Conservation (phyloP, 2,113 vertebrate species). For the Antechinus stuartii region DNA sequence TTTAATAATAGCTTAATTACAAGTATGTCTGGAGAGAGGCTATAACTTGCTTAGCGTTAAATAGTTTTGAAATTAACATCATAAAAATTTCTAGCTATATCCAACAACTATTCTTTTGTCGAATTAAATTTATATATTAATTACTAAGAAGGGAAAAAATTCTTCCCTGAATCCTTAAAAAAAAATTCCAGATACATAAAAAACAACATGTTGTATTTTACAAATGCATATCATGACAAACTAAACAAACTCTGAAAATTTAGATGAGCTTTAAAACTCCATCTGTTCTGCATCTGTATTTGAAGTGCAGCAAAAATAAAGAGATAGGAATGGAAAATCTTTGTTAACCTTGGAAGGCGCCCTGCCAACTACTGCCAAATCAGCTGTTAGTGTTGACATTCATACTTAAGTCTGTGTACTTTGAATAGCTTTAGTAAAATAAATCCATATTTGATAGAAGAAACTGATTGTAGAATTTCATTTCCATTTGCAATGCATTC, state of each 20-base stretch:
- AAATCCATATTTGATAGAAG: conserved; percentile 43
- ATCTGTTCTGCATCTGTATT: neutral
- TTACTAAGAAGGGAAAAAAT: neutral
- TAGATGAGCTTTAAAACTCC: neutral
- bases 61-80: conserved; percentile 40
- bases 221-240: neutral
- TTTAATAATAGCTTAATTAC: conserved; percentile 25
- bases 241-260: neutral
- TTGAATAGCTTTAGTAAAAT: conserved; percentile 47
- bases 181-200: neutral
- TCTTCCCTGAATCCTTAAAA: conserved; percentile 2
- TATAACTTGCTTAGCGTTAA: conserved; percentile 7
- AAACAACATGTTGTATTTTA: neutral
- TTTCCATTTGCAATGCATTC: conserved; percentile 62
- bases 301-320: neutral
- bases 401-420: neutral
- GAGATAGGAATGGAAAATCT: neutral
- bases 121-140: conserved; percentile 31
- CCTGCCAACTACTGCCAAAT: neutral
- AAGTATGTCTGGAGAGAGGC: neutral
- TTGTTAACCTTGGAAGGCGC: neutral
- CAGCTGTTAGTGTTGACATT: neutral
- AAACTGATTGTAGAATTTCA: conserved; percentile 55
- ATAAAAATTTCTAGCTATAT: neutral
- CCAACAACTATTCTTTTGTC: conserved; percentile 5